These are phyloP conservation scores for Patella pellucida DNA, from an alignment of 2,888 invertebrate genomes.

Conservation along the genomic window DNA sequence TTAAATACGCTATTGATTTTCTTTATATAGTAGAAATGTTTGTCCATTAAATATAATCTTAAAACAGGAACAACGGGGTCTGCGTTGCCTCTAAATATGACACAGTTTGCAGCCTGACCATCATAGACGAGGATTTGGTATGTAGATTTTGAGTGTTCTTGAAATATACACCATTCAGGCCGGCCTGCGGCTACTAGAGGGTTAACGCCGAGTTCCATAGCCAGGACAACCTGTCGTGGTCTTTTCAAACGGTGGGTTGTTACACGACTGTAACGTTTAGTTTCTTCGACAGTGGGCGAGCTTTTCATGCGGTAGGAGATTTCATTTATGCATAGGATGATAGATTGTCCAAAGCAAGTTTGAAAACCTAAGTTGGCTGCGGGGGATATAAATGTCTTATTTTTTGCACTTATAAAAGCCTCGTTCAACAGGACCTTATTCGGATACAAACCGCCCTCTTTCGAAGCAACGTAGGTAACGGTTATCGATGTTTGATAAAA, in stretches of 20 bases:
- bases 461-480: background rate
- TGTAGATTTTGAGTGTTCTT: too few species aligned
- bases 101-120: background rate
- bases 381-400: background rate
- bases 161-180: too few species aligned
- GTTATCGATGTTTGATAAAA: background rate
- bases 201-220: background rate
- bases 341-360: background rate
- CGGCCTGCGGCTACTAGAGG: background rate
- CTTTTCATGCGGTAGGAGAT: background rate
- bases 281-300: background rate
- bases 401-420: background rate
- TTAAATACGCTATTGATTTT: background rate
- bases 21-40: background rate
- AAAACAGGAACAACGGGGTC: background rate
- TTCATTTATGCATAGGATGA: background rate
- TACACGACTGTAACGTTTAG: background rate
- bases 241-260: too few species aligned
- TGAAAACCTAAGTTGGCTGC: background rate
- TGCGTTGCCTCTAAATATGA: background rate
- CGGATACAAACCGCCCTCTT: background rate
- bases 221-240: background rate
- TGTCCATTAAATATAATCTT: background rate
- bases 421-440: background rate
- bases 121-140: background rate